Evolutionary conservation across 2,113 vertebrate species (phyloP).

Genomic region (Gobiocypris rarus): DNA sequence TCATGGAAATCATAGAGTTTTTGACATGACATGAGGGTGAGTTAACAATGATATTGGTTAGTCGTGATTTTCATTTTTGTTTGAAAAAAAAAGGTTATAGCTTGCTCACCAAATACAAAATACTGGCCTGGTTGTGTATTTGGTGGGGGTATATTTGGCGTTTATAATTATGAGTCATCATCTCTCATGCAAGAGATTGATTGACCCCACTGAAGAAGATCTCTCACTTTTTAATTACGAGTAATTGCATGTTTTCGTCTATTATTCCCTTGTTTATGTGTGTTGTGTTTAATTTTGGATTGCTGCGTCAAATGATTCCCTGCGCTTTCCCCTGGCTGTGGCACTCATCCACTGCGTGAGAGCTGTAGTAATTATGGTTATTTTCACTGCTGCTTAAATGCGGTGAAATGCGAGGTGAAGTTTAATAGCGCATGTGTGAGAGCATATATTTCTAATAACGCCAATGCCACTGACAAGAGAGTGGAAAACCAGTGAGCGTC

Average conservation of each 20-base stretch:
- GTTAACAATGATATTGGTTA: not conserved
- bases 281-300: slow-evolving; percentile 73
- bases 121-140: slow-evolving; percentile 48
- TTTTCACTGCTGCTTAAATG: slow-evolving; percentile 61
- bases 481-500: slow-evolving; percentile 22
- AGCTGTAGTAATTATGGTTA: slow-evolving; percentile 68
- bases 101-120: slow-evolving; percentile 48
- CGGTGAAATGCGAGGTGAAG: slow-evolving; percentile 53
- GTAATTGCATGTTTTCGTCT: slow-evolving; percentile 70
- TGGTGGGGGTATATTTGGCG: slow-evolving; percentile 36
- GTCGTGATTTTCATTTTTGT: not conserved
- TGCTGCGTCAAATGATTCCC: slow-evolving; percentile 64
- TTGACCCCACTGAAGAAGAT: slow-evolving; percentile 62
- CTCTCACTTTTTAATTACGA: slow-evolving; percentile 64
- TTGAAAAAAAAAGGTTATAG: slow-evolving; percentile 58
- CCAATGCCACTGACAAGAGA: slow-evolving; percentile 32
- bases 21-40: not conserved
- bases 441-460: slow-evolving; percentile 49
- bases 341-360: slow-evolving; percentile 59
- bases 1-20: too few relatives aligned
- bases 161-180: slow-evolving; percentile 24
- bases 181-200: slow-evolving; percentile 51
- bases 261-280: slow-evolving; percentile 68
- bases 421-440: slow-evolving; percentile 54
- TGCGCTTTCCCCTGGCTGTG: slow-evolving; percentile 41